These are phyloP conservation scores for Frankliniella fusca DNA, from an alignment of 2,888 invertebrate genomes.

Conservation along the genomic window DNA sequence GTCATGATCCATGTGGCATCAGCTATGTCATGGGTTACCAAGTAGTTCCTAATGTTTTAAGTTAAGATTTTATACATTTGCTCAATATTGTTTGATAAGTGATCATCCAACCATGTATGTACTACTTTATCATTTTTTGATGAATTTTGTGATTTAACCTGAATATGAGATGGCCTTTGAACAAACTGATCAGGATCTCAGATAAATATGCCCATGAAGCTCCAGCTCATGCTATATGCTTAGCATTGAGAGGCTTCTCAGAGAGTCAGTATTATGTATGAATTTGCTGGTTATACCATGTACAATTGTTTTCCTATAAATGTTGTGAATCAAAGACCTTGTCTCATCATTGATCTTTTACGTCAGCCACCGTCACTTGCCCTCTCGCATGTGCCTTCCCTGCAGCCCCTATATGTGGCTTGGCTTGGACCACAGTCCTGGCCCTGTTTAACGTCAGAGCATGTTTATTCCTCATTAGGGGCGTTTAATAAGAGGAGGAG, in stretches of 20 bases:
- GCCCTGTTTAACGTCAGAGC: no score
- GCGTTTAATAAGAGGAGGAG: no score
- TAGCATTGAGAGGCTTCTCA: background rate
- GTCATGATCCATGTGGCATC: background rate
- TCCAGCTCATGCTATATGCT: background rate
- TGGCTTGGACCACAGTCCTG: no score
- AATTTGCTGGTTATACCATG: background rate
- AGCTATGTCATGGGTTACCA: background rate
- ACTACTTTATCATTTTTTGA: background rate
- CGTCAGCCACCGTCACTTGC: background rate
- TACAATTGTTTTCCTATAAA: background rate
- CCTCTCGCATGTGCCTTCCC: no score
- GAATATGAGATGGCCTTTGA: no score
- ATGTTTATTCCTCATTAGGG: no score
- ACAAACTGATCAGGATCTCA: background rate
- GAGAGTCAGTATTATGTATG: slow-evolving; percentile 13
- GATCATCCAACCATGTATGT: background rate
- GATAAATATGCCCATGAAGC: background rate
- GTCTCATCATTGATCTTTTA: background rate
- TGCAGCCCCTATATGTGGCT: no score
- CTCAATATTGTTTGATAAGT: slow-evolving; percentile 2
- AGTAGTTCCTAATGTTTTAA: slow-evolving; percentile 13
- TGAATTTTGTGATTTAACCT: no score
- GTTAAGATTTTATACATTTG: background rate
- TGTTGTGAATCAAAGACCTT: background rate